A percentile compares a stretch with the other conserved stretches of the same genome.
Evolutionary conservation across 1,140 invertebrate species (phyloP).

Genomic region (Capitella teleta): DNA sequence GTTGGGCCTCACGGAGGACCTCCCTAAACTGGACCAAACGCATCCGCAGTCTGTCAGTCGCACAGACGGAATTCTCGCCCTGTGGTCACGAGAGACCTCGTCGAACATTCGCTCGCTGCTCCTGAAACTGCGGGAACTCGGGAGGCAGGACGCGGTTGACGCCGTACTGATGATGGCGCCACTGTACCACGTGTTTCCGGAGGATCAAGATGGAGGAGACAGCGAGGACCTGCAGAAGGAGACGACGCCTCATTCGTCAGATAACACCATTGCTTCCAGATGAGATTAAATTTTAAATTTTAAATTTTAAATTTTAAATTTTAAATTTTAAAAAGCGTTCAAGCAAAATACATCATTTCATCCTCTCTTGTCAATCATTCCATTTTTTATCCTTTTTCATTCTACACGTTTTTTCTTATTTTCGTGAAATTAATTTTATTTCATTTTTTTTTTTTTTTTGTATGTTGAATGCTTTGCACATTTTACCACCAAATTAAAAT

Average conservation of each 20-base stretch:
- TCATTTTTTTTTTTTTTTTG: too few relatives aligned
- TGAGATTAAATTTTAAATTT: too few relatives aligned
- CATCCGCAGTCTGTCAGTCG: slow-evolving; percentile 29
- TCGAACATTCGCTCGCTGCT: slow-evolving; percentile 44
- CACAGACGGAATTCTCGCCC: slow-evolving; percentile 44
- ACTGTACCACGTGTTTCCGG: slow-evolving; percentile 27
- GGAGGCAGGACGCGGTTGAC: slow-evolving; percentile 46
- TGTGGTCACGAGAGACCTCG: slow-evolving; percentile 42
- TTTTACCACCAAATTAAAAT: too few relatives aligned
- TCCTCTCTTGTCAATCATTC: too few relatives aligned
- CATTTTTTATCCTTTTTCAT: too few relatives aligned
- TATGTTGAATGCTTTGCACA: too few relatives aligned
- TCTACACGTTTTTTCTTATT: too few relatives aligned
- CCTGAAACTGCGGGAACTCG: slow-evolving; percentile 44
- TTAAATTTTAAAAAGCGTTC: too few relatives aligned
- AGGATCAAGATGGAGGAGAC: too few relatives aligned
- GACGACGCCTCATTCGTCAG: background rate
- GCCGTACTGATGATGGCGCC: slow-evolving; percentile 42
- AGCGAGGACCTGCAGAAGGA: background rate
- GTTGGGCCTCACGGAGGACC: slow-evolving; percentile 51
- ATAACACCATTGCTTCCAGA: background rate
- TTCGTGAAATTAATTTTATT: too few relatives aligned
- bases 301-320: too few relatives aligned
- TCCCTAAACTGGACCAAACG: slow-evolving; percentile 44
- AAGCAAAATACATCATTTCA: too few relatives aligned